phyloP scores from a whole-genome alignment of 1,140 invertebrate species.

The Ladona fulva region DNA sequence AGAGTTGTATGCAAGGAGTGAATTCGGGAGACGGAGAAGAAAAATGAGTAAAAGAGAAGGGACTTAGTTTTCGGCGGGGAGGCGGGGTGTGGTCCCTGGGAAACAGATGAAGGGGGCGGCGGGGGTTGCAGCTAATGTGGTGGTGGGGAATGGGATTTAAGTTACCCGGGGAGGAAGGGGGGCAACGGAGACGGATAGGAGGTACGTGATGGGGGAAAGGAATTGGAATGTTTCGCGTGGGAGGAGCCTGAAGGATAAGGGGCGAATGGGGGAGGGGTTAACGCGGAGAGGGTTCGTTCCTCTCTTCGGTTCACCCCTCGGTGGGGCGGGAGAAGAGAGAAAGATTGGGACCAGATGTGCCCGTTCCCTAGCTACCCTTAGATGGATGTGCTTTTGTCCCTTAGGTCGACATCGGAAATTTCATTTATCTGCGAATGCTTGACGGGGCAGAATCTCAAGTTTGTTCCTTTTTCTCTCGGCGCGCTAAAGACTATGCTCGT shows the following conservation, averaged over 20 bases:
- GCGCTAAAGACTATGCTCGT: too few relatives aligned
- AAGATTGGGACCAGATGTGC: constrained; percentile 25
- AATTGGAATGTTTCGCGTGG: constrained; percentile 21
- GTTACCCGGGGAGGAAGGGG: constrained; percentile 35
- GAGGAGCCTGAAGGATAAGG: constrained; percentile 30
- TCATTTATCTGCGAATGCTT: not conserved
- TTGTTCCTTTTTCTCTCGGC: too few relatives aligned
- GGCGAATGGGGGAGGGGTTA: constrained; percentile 20
- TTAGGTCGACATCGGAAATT: not conserved
- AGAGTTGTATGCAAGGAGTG: constrained; percentile 20
- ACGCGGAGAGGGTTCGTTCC: constrained; percentile 20
- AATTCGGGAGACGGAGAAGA: constrained; percentile 17
- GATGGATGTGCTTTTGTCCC: not conserved
- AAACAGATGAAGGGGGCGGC: too few relatives aligned
- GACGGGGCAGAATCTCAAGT: too few relatives aligned
- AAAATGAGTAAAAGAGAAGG: constrained; percentile 21
- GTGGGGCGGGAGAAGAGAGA: constrained; percentile 27
- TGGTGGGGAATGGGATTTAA: constrained; percentile 36
- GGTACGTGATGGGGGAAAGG: constrained; percentile 23
- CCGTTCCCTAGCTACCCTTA: not conserved
- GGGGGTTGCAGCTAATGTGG: constrained; percentile 43
- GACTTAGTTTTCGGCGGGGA: constrained; percentile 28
- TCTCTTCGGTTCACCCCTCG: constrained; percentile 19
- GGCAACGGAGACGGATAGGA: constrained; percentile 25
- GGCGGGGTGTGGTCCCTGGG: constrained; percentile 29